A percentile compares a stretch with the other conserved stretches of the same genome.
Evolutionary conservation across 2,797 vertebrate species (phyloP).

Genomic region (Esox masquinongy): DNA sequence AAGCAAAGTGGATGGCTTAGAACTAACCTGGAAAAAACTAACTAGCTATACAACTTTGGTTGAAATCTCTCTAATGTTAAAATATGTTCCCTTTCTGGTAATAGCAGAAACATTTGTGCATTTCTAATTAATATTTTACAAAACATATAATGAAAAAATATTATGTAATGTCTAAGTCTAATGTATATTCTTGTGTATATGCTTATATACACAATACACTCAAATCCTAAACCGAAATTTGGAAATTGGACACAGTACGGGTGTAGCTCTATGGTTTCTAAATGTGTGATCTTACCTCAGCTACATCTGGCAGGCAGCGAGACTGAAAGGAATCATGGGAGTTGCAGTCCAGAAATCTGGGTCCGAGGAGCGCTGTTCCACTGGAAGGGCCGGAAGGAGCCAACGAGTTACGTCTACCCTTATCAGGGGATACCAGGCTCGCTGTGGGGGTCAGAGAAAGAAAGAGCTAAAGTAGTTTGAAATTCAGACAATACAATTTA

Average conservation of each 20-base stretch:
- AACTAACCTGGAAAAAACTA: too few species aligned
- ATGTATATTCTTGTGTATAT: too few species aligned
- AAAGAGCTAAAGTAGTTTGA: neutral
- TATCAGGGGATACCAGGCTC: conserved; percentile 96
- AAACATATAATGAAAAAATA: too few species aligned
- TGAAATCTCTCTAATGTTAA: too few species aligned
- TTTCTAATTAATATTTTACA: too few species aligned
- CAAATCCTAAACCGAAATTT: neutral
- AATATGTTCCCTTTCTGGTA: too few species aligned
- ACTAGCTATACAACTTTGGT: too few species aligned
- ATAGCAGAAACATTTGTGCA: too few species aligned
- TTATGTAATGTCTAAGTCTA: too few species aligned
- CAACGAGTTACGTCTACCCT: conserved; percentile 85
- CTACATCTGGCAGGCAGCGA: conserved; percentile 90
- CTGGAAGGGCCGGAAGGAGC: conserved; percentile 81
- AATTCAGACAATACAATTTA: neutral
- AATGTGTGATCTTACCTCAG: conserved; percentile 77
- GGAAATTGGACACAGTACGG: neutral
- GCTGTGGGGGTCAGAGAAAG: conserved; percentile 69
- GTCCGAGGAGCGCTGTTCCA: conserved; percentile 89
- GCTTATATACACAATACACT: neutral
- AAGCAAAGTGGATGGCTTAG: too few species aligned
- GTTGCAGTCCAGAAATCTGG: conserved; percentile 94
- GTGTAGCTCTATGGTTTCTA: neutral
- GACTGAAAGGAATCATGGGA: conserved; percentile 97